Evolutionary conservation across 2,113 vertebrate genomes (phyloP).

Genomic region (Channa maculata): DNA sequence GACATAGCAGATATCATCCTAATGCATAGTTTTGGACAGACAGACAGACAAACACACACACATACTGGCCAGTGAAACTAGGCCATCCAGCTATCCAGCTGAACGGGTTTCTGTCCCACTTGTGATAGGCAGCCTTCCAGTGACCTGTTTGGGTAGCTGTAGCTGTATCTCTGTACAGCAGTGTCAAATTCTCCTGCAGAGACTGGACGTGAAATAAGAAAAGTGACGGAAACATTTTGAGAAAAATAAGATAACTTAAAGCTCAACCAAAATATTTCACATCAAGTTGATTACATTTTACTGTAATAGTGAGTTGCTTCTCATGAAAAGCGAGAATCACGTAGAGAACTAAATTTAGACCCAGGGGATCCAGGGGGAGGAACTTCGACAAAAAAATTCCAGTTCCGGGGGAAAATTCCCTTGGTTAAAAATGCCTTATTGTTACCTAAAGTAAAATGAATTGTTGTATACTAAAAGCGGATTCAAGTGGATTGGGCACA

Average conservation of each 20-base stretch:
- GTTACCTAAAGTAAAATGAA: too few species aligned
- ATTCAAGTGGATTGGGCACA: background rate
- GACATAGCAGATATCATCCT: conserved; percentile 27
- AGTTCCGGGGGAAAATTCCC: too few species aligned
- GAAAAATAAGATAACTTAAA: background rate
- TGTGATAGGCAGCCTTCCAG: conserved; percentile 73
- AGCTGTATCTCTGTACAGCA: conserved; percentile 49
- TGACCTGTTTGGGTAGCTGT: conserved; percentile 53
- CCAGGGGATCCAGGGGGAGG: too few species aligned
- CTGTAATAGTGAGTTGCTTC: background rate
- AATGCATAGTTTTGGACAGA: conserved; percentile 36
- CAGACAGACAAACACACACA: background rate
- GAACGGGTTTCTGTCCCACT: conserved; percentile 65
- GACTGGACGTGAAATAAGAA: background rate
- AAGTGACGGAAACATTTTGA: background rate
- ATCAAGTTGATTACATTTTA: too few species aligned
- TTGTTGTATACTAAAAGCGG: background rate
- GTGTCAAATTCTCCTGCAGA: background rate
- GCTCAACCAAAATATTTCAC: background rate
- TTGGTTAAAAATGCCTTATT: too few species aligned
- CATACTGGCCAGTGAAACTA: conserved; percentile 40
- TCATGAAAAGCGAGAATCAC: background rate
- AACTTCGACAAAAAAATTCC: too few species aligned
- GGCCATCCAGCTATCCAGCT: conserved; percentile 53
- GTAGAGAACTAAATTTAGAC: too few species aligned